phyloP scores from a whole-genome alignment of 2,888 invertebrate species.

The Abscondita cerata region DNA sequence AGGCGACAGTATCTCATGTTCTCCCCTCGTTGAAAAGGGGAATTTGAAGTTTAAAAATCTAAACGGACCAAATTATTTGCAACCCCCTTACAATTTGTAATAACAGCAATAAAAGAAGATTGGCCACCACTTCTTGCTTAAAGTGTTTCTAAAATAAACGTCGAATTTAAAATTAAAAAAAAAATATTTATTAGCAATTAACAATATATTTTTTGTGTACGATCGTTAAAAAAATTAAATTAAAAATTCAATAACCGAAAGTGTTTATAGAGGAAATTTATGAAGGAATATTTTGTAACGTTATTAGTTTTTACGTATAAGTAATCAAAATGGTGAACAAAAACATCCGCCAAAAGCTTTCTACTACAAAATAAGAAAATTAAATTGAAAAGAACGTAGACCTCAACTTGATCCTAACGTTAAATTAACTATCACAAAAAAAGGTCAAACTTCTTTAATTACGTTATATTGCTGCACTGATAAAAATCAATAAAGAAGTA shows the following conservation, averaged over 20 bases:
- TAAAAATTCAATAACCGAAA: no score
- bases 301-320: background rate
- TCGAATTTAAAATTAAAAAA: no score
- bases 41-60: slow-evolving; percentile 4
- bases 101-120: no score
- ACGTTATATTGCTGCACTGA: slow-evolving; percentile 1
- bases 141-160: no score
- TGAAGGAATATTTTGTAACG: no score
- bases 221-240: no score
- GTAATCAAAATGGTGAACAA: slow-evolving; percentile 4
- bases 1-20: background rate
- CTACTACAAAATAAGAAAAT: slow-evolving; percentile 4
- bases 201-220: no score
- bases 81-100: no score
- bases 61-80: background rate
- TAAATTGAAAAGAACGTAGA: slow-evolving; percentile 2
- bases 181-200: no score
- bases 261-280: no score
- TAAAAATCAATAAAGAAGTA: slow-evolving; percentile 7
- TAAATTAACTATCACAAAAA: slow-evolving; percentile 9
- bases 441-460: slow-evolving; percentile 10
- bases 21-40: background rate
- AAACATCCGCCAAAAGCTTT: slow-evolving; percentile 3
- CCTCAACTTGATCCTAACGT: slow-evolving; percentile 5
- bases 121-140: no score